Evolutionary conservation across 2,113 vertebrate species (phyloP), one percentile per base, ranked within the genome.

Genomic region (Colius striatus): DNA sequence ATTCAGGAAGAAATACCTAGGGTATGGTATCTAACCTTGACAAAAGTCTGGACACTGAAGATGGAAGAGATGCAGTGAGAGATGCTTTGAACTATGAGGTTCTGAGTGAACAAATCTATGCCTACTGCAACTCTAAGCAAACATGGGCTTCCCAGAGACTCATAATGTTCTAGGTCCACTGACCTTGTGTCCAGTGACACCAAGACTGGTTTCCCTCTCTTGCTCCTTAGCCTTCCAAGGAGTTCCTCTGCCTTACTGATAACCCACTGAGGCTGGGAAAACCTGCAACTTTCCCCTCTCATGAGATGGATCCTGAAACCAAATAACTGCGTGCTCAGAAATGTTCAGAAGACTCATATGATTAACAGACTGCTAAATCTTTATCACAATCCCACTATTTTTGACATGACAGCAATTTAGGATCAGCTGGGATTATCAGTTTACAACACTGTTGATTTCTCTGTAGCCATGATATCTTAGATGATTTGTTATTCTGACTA

Each of bases 171-270:
- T 83, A 3, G 38, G 12, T 41, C 38, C 41, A 48, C 47, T 16
- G 55, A 19, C 74, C 27, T 66, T 73, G 14, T 14, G 10, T 13
- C 4, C 36, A 58, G 20, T 22, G n/a, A 30, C 13, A 65, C 11
- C 20, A 53, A 58, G 47, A 2, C 14, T 62, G n/a, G 16, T 27
- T 12, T 74, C 22, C 32, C 2, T 0, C 0, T n/a, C 43, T 60
- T 9, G 2, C 4, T 60, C 21, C 10, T 70, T 32, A 67, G 18
- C 5, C 30, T 51, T 72, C 70, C 5, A 53, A 82, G 45, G 26
- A 63, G 57, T 48, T 58, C 13, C 18, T 80, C 26, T 14, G 2
- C 67, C 10, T n/a, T 32, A 61, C 13, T 22, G 45, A 43, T 16
- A 66, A 48, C 1, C 3, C 12, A 2, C 11, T 29, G 6, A 38